phyloP scores from a whole-genome alignment of 2,888 invertebrate species.

The Pollenia angustigena region DNA sequence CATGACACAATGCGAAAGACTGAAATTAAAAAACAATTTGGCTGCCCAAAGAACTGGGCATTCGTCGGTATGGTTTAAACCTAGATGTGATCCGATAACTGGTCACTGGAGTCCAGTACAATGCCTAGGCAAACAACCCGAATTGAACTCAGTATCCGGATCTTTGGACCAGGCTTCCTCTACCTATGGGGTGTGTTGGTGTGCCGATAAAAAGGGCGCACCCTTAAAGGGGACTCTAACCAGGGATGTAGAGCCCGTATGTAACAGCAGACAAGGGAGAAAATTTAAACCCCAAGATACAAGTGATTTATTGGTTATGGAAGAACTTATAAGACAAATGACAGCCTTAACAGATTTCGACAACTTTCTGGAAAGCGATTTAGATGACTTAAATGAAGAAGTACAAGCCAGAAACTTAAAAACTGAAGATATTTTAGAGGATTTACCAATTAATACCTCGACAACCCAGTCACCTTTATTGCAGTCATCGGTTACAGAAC shows the following conservation, averaged over 20 bases:
- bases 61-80: constrained; percentile 87
- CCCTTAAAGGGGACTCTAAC: constrained; percentile 92
- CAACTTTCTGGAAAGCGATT: constrained; percentile 76
- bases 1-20: constrained; percentile 91
- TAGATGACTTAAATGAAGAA: constrained; percentile 50
- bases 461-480: neutral
- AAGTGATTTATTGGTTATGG: constrained; percentile 86
- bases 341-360: constrained; percentile 85
- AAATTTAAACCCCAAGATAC: constrained; percentile 84
- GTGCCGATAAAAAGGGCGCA: constrained; percentile 92
- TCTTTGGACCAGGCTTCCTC: constrained; percentile 64
- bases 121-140: constrained; percentile 88
- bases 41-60: constrained; percentile 88
- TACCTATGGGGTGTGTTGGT: constrained; percentile 92
- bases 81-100: constrained; percentile 89
- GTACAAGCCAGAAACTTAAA: constrained; percentile 66
- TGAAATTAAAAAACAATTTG: constrained; percentile 91
- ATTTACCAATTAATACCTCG: neutral
- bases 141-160: constrained; percentile 65
- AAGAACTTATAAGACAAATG: constrained; percentile 89
- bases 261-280: constrained; percentile 92
- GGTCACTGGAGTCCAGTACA: constrained; percentile 93
- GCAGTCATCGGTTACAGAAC: constrained; percentile 83
- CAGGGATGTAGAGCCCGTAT: constrained; percentile 90
- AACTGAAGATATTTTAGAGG: constrained; percentile 39